phyloP scores from a whole-genome alignment of 2,888 invertebrate genomes.

The Osedax fenrisi region DNA sequence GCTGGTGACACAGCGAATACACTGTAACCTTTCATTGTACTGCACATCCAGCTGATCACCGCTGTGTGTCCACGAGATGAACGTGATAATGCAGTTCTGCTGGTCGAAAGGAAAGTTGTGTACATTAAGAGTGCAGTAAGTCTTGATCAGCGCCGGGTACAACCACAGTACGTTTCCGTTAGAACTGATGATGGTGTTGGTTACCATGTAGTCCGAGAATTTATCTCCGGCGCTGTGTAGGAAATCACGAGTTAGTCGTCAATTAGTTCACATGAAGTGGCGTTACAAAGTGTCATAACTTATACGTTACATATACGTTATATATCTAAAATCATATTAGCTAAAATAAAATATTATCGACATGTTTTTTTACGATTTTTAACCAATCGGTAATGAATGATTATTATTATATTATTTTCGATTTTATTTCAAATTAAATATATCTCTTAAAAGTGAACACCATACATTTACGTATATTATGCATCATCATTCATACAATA shows the following conservation, averaged over 20 bases:
- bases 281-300: neutral
- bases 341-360: too few relatives aligned
- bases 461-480: too few relatives aligned
- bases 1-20: too few relatives aligned
- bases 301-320: neutral
- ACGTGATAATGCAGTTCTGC: conserved; percentile 52
- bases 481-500: too few relatives aligned
- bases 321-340: too few relatives aligned
- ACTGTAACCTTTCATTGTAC: conserved; percentile 30
- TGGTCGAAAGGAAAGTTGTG: conserved; percentile 54
- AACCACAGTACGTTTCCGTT: conserved; percentile 54
- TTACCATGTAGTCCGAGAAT: conserved; percentile 42
- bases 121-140: conserved; percentile 52
- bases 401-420: too few relatives aligned
- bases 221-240: conserved; percentile 37
- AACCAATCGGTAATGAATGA: too few relatives aligned
- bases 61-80: conserved; percentile 54
- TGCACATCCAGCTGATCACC: conserved; percentile 45
- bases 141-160: conserved; percentile 52
- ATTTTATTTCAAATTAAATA: too few relatives aligned
- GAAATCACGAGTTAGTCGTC: neutral
- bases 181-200: conserved; percentile 52
- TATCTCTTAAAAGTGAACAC: too few relatives aligned
- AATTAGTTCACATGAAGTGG: neutral
- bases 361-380: too few relatives aligned